A percentile compares a stretch with the other conserved stretches of the same genome.
Conservation (phyloP, 2,797 vertebrate genomes). For the Antennarius maculatus region DNA sequence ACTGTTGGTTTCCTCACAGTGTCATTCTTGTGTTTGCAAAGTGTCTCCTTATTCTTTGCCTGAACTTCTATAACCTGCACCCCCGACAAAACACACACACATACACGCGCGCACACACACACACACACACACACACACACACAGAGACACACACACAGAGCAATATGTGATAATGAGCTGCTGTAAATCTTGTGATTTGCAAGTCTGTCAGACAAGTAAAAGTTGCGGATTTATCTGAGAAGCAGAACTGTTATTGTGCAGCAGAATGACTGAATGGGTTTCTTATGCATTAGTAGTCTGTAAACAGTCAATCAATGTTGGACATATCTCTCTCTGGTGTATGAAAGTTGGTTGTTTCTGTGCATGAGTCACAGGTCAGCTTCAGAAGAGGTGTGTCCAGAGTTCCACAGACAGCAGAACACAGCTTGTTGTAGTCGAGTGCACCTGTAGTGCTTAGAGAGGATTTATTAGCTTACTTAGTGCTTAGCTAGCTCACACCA, state of each 20-base stretch:
- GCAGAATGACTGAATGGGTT: conserved; percentile 4
- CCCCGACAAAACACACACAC: conserved; percentile 2
- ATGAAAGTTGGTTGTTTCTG: conserved; percentile 8
- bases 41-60: conserved; percentile 54
- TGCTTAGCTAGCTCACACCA: conserved; percentile 23
- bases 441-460: conserved; percentile 36
- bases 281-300: conserved; percentile 10
- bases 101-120: not conserved
- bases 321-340: conserved; percentile 48
- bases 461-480: conserved; percentile 23
- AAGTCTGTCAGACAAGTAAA: not conserved
- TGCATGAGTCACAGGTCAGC: not conserved
- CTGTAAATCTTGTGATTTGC: not conserved
- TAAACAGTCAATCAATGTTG: not conserved
- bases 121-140: not conserved
- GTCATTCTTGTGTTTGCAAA: conserved; percentile 69
- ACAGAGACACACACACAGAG: not conserved
- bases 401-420: conserved; percentile 46
- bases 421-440: conserved; percentile 33
- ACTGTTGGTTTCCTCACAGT: conserved; percentile 55
- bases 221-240: not conserved
- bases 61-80: conserved; percentile 8
- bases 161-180: conserved; percentile 25
- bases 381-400: conserved; percentile 37
- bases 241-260: not conserved